Evolutionary conservation across 2,888 invertebrate genomes (phyloP).

Genomic region (Fissipunctia ypsillon): DNA sequence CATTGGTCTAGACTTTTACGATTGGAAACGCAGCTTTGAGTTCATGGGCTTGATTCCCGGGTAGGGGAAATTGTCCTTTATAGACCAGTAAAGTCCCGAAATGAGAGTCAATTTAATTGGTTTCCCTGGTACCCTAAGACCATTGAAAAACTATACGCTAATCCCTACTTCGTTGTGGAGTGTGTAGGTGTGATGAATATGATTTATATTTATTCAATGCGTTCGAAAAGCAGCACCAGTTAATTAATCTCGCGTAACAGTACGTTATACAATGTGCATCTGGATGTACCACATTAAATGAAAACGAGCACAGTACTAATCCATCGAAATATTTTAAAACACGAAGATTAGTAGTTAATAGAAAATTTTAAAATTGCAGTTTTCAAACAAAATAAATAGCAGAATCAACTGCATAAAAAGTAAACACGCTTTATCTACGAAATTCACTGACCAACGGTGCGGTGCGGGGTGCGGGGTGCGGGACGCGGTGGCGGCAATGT

Average conservation of each 20-base stretch:
- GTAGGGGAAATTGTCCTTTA: neutral
- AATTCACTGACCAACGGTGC: too few relatives aligned
- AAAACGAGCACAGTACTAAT: too few relatives aligned
- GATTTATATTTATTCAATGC: neutral
- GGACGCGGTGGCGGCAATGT: too few relatives aligned
- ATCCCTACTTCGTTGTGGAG: neutral
- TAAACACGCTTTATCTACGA: too few relatives aligned
- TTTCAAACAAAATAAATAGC: too few relatives aligned
- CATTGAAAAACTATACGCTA: neutral
- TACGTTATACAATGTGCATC: too few relatives aligned
- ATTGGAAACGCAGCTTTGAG: neutral
- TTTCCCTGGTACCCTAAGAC: neutral
- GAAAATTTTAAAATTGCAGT: too few relatives aligned
- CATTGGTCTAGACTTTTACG: neutral
- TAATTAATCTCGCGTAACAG: slow-evolving; percentile 3
- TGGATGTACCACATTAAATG: too few relatives aligned
- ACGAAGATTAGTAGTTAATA: too few relatives aligned
- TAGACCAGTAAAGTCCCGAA: neutral
- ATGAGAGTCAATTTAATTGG: neutral
- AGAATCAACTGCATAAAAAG: too few relatives aligned
- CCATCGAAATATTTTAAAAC: too few relatives aligned
- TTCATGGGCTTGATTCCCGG: neutral
- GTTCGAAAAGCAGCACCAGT: neutral
- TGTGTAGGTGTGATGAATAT: neutral
- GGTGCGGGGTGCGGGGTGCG: too few relatives aligned